These are phyloP conservation scores for Lepidurus packardi DNA, from an alignment of 1,140 invertebrate genomes.

Conservation along the genomic window DNA sequence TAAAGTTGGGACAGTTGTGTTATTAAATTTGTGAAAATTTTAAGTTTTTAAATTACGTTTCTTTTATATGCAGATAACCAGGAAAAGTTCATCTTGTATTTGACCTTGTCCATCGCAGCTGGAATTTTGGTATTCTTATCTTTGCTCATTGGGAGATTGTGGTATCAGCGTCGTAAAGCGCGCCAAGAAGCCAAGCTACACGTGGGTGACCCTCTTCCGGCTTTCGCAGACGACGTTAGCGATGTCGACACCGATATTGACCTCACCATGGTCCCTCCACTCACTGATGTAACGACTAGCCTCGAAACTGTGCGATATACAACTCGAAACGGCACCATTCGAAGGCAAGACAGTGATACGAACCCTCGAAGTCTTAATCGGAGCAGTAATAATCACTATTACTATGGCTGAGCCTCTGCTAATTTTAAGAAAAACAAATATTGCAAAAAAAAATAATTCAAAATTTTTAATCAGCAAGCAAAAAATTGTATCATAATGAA, in stretches of 20 bases:
- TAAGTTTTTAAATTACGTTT: neutral
- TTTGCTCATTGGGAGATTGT: constrained; percentile 60
- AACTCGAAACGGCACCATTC: constrained; percentile 36
- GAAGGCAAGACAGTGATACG: constrained; percentile 43
- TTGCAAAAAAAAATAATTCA: too few relatives aligned
- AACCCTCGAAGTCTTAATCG: constrained; percentile 49
- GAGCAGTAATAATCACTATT: constrained; percentile 51
- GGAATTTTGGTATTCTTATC: constrained; percentile 62
- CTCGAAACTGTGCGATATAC: constrained; percentile 41
- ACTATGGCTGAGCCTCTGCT: constrained; percentile 51
- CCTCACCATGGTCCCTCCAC: constrained; percentile 46
- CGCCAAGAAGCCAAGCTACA: constrained; percentile 54
- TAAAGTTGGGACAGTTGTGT: neutral
- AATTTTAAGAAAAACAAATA: too few relatives aligned
- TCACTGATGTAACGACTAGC: constrained; percentile 37
- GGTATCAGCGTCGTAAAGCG: constrained; percentile 53
- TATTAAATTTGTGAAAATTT: neutral
- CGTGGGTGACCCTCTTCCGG: constrained; percentile 56
- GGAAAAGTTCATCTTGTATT: constrained; percentile 69
- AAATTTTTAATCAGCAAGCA: neutral
- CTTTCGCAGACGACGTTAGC: constrained; percentile 57
- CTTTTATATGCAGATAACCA: constrained; percentile 57
- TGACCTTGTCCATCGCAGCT: constrained; percentile 61
- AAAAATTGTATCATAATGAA: neutral
- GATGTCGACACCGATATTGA: constrained; percentile 67